Evolutionary conservation across 2,888 invertebrate genomes (phyloP).

Genomic region (Rhopalosiphum nymphaeae): DNA sequence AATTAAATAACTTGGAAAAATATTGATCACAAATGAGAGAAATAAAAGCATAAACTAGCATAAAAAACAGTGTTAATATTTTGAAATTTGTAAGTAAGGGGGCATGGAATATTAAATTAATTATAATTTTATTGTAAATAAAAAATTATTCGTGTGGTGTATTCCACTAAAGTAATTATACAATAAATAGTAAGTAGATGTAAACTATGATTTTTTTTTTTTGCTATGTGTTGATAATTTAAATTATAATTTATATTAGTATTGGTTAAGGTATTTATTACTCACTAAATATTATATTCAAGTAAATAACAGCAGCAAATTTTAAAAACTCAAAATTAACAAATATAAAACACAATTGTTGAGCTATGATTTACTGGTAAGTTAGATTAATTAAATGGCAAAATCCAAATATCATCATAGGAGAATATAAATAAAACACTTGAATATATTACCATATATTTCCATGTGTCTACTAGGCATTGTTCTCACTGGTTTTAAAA

Average conservation of each 20-base stretch:
- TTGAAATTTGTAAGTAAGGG: too few species aligned
- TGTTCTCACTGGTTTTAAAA: neutral
- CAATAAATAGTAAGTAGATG: too few species aligned
- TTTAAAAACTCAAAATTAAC: neutral
- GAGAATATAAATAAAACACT: neutral
- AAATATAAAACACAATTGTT: neutral
- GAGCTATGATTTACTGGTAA: neutral
- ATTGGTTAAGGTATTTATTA: neutral
- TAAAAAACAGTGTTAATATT: too few species aligned
- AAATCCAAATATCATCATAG: neutral
- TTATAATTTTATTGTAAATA: too few species aligned
- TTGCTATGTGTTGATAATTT: neutral
- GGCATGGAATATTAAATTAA: too few species aligned
- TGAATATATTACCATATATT: neutral
- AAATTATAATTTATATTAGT: neutral
- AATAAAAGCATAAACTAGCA: too few species aligned
- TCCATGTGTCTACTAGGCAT: too few species aligned
- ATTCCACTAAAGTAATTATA: neutral
- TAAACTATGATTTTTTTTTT: too few species aligned
- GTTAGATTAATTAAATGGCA: neutral
- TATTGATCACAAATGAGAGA: too few species aligned
- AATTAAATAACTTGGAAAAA: too few species aligned
- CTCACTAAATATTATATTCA: too few species aligned
- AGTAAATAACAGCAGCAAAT: too few species aligned
- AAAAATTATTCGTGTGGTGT: neutral